Evolutionary conservation across 2,113 vertebrate species (phyloP), one percentile per base, ranked within the genome.

Genomic region (Misgurnus anguillicaudatus): DNA sequence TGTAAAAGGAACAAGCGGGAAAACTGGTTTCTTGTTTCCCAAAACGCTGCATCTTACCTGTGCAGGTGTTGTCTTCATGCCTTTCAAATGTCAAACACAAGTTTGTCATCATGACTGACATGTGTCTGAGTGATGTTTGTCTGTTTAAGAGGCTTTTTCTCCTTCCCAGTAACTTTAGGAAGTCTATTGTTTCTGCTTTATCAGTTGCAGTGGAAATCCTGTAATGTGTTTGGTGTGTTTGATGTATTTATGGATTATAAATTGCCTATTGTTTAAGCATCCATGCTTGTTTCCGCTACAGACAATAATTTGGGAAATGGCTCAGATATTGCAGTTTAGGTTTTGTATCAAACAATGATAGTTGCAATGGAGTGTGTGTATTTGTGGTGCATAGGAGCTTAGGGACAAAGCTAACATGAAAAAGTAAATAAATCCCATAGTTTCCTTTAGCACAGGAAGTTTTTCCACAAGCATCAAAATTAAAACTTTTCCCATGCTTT

Each of bases 341-440:
- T 39, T 71, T 57, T 71, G 9, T 39, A 19, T 19, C 38, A 71
- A 71, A 71, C 68, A 71, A 71, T 57, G 68, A 71, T 10, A 39
- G 51, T 57, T 70, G 17, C 6, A 10, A 17, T 53, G n/a, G 47
- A 13, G 10, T 51, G 3, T 8, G 47, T 6, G 14, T 31, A 21
- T 48, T 0, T 38, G 36, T 39, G 6, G 0, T 10, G 6, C 72
- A 74, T 19, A 55, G 62, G 75, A 70, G 62, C 53, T 74, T 13
- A 16, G 55, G 51, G 45, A 67, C 51, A 58, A 62, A 82, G 39
- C n/a, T 57, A 68, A 45, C 62, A 74, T 68, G 67, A 77, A 77
- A 45, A 78, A 69, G 2, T 31, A 31, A 31, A 41, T 9, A 68
- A 4, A 6, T 1, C 62, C 73, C 74, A 73, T 78, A 74, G 73